Evolutionary conservation across 1,140 invertebrate species (phyloP).

Genomic region (Chrysomallon squamiferum): DNA sequence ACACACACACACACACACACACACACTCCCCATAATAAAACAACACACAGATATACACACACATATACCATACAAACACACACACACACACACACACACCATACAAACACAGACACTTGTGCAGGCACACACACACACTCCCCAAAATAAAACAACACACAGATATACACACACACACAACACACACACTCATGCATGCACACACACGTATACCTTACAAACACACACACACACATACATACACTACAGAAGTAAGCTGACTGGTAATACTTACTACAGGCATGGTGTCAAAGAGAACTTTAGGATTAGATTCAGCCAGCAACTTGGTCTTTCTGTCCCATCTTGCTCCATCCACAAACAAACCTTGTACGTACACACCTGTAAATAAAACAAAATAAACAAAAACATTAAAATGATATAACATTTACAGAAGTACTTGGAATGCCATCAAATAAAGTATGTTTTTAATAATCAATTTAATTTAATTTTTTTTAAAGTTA

Average conservation of each 20-base stretch:
- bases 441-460: not conserved
- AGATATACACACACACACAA: too few relatives aligned
- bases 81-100: not conserved
- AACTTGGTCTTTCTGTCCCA: conserved; percentile 65
- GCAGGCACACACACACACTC: too few relatives aligned
- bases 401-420: not conserved
- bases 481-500: not conserved
- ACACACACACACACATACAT: too few relatives aligned
- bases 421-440: not conserved
- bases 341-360: conserved; percentile 66
- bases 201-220: too few relatives aligned
- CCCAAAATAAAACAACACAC: too few relatives aligned
- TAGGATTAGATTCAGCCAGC: conserved; percentile 81
- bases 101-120: not conserved
- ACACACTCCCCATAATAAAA: not conserved
- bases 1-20: not conserved
- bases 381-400: conserved; percentile 19
- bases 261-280: conserved; percentile 70
- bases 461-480: not conserved
- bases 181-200: too few relatives aligned
- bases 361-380: conserved; percentile 65
- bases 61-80: not conserved
- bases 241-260: not conserved
- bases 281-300: conserved; percentile 81
- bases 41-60: not conserved